Conservation (phyloP, 2,888 invertebrate genomes). For the Epinotia nisella region DNA sequence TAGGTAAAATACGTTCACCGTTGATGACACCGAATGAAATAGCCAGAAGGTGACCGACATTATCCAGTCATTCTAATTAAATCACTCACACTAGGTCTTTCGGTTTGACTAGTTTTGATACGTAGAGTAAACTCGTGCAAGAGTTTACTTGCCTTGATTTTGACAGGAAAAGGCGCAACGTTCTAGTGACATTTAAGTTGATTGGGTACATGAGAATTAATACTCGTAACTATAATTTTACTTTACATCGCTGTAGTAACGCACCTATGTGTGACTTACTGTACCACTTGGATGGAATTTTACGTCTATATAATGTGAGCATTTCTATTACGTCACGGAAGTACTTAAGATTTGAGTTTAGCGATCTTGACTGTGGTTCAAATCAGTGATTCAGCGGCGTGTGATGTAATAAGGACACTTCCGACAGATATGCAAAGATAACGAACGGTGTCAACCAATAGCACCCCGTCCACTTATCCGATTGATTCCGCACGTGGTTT, state of each 20-base stretch:
- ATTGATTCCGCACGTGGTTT: constrained; percentile 7
- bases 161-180: not conserved
- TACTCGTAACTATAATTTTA: too few relatives aligned
- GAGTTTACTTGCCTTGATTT: not conserved
- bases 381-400: constrained; percentile 16
- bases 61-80: not conserved
- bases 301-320: not conserved
- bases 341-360: constrained; percentile 30
- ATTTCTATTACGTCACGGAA: constrained; percentile 15
- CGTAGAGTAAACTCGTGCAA: not conserved
- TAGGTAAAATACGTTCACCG: not conserved
- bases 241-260: too few relatives aligned
- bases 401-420: constrained; percentile 28
- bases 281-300: not conserved
- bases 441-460: constrained; percentile 27
- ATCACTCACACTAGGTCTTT: not conserved
- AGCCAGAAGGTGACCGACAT: not conserved
- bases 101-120: not conserved
- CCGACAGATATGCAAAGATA: constrained; percentile 40
- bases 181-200: not conserved
- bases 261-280: not conserved
- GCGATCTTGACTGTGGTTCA: constrained; percentile 32
- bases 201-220: not conserved
- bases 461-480: constrained; percentile 29
- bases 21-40: not conserved